Evolutionary conservation across 2,888 invertebrate species (phyloP), one percentile per base, ranked within the genome.

Genomic region (Rotaria macrura): DNA sequence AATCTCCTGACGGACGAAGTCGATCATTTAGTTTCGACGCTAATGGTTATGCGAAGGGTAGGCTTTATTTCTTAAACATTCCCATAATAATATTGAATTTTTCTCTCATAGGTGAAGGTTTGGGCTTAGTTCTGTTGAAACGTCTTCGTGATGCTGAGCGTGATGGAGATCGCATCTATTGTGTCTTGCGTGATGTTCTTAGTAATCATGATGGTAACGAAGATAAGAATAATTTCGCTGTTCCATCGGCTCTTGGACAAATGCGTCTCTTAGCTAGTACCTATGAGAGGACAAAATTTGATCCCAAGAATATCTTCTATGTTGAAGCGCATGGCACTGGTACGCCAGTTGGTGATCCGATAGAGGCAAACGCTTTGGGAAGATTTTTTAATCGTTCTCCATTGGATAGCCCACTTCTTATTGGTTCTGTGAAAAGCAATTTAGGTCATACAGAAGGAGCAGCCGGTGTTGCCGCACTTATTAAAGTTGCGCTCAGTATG

Each of bases 361-460:
- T 88, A 20, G 88, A 88, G 86, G 87, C 85, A 4, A 88, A 87
- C 79, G 40, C 87, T 14, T 85, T 88, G 17, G 88, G 88, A 0
- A 84, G 85, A 38, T n/a, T 84, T 1, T 84, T 84, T n/a, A n/a
- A 84, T 10, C 57, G 65, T 20, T 49, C 83, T 10, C 55, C 85
- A 20, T 49, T 49, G 5, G 49, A 49, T 49, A 2, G 14, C 17
- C 49, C 49, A 49, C 17, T 49, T 2, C 10, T 49, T 2, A 74
- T 83, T 1, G 89, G 89, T 2, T 89, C 89, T 1, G 88, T 88
- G 4, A 89, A 89, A 85, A 88, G 89, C 29, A 89, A 89, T 84
- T 88, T 89, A 49, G 89, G 89, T 7, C 89, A 89, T 74, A 85
- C 87, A 25, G 89, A 89, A 84, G 88, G 89, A 2, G 88, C 88